Evolutionary conservation across 2,888 invertebrate species (phyloP).

Genomic region (Eurois occulta): DNA sequence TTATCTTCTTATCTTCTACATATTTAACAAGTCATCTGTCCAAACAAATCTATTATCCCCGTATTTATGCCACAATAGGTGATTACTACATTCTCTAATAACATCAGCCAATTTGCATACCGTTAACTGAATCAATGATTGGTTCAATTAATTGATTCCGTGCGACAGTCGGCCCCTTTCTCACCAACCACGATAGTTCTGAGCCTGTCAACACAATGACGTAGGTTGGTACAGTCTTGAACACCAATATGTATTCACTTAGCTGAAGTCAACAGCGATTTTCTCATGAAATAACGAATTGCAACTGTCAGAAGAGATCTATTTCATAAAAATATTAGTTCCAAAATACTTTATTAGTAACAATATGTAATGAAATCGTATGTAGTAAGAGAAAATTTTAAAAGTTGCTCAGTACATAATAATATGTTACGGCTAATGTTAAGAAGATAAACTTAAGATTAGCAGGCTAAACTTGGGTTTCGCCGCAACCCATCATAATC

Average conservation of each 20-base stretch:
- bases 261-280: background rate
- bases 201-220: conserved; percentile 27
- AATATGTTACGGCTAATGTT: background rate
- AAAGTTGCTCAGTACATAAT: background rate
- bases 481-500: background rate
- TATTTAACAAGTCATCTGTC: background rate
- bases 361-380: background rate
- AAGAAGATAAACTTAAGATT: background rate
- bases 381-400: background rate
- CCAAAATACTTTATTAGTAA: background rate
- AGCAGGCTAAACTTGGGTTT: too few species aligned
- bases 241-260: background rate
- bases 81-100: background rate
- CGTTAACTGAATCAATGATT: conserved; percentile 31
- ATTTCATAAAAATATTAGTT: background rate
- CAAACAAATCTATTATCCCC: background rate
- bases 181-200: conserved; percentile 12
- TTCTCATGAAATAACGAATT: background rate
- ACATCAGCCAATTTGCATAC: conserved; percentile 36
- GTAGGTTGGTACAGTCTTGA: conserved; percentile 10
- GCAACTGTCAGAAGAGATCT: background rate
- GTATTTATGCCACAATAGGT: background rate
- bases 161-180: conserved; percentile 16
- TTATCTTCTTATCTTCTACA: too few species aligned
- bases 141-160: conserved; percentile 49